Conservation (phyloP, 2,888 invertebrate genomes). For the Drosophila nr. perissopoda region DNA sequence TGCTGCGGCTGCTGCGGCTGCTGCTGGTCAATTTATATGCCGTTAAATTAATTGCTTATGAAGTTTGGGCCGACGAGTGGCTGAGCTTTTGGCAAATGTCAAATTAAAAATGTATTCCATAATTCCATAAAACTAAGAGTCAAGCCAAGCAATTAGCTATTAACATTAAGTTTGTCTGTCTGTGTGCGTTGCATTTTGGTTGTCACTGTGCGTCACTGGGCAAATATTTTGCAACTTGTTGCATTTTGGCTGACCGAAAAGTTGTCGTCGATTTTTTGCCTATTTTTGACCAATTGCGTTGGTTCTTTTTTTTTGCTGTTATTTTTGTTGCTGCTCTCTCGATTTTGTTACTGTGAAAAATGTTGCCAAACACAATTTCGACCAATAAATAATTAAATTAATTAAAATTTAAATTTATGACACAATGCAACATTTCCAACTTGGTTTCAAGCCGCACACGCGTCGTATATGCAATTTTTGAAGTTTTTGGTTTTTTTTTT, state of each 20-base stretch:
- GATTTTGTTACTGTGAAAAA: constrained; percentile 58
- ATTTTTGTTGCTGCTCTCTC: constrained; percentile 18
- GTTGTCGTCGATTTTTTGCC: constrained; percentile 49
- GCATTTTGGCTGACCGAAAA: constrained; percentile 52
- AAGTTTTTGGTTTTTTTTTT: background rate
- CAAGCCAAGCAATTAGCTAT: constrained; percentile 74
- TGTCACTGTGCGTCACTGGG: constrained; percentile 65
- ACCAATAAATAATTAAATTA: constrained; percentile 80
- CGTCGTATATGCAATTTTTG: constrained; percentile 65
- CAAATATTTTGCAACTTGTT: constrained; percentile 76
- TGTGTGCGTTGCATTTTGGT: constrained; percentile 57
- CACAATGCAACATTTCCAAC: constrained; percentile 62
- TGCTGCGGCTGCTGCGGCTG: constrained; percentile 24
- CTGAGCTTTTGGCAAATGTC: constrained; percentile 75
- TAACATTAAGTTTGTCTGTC: constrained; percentile 23
- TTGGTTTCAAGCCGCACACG: constrained; percentile 52
- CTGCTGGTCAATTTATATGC: constrained; percentile 70
- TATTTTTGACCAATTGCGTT: constrained; percentile 68
- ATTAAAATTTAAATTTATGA: constrained; percentile 80
- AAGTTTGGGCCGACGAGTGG: constrained; percentile 72
- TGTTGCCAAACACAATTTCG: constrained; percentile 62
- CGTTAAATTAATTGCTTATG: constrained; percentile 80
- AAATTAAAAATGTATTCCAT: constrained; percentile 81
- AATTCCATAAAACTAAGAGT: constrained; percentile 67
- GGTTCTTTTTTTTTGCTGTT: constrained; percentile 29